These are phyloP conservation scores for Circaetus gallicus DNA, from an alignment of 2,113 vertebrate species.

Conservation along the genomic window DNA sequence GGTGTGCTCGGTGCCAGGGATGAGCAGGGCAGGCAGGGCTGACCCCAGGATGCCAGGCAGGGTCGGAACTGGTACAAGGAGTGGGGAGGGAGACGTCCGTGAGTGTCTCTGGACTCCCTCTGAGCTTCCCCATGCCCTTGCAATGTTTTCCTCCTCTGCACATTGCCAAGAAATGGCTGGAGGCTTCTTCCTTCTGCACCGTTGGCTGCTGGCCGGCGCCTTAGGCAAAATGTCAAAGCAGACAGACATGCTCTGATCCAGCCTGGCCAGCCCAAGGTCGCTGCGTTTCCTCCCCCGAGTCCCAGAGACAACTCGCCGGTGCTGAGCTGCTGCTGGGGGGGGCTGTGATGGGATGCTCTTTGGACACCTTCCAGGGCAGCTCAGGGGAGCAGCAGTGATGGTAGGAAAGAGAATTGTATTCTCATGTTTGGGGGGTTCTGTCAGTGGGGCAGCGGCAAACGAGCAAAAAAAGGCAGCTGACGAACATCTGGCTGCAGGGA, in stretches of 20 bases:
- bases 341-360: background rate
- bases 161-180: background rate
- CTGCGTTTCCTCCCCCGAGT: background rate
- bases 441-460: background rate
- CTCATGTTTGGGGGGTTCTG: accelerated
- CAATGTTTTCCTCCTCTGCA: background rate
- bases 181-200: background rate
- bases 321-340: background rate
- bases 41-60: background rate
- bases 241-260: background rate
- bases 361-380: background rate
- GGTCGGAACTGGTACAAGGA: background rate
- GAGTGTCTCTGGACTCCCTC: background rate
- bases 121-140: background rate
- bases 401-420: background rate
- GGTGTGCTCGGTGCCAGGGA: background rate
- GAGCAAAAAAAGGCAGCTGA: background rate
- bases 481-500: background rate
- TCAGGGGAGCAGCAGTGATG: background rate
- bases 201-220: background rate
- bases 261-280: background rate
- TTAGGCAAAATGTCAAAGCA: background rate
- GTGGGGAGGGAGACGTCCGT: background rate
- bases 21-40: background rate
- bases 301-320: background rate